Evolutionary conservation across 2,888 invertebrate species (phyloP).

Genomic region (Pomacea canaliculata): DNA sequence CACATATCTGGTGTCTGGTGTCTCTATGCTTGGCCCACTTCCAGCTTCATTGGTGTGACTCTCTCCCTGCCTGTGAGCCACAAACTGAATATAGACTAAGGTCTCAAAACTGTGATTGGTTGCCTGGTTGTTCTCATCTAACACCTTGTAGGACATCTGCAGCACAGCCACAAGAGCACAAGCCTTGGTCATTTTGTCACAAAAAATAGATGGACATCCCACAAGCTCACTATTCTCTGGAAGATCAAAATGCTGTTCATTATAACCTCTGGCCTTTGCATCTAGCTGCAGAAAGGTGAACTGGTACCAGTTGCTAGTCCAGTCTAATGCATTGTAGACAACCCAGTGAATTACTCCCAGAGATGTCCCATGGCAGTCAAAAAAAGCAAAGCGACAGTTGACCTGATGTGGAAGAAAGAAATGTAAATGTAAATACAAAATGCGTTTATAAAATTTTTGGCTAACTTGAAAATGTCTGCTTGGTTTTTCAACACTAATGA

Average conservation of each 20-base stretch:
- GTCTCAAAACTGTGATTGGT: background rate
- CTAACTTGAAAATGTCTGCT: no score
- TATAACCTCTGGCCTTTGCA: constrained; percentile 29
- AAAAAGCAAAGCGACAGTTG: constrained; percentile 44
- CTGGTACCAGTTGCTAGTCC: constrained; percentile 50
- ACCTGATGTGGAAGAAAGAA: background rate
- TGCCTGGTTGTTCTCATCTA: background rate
- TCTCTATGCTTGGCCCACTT: constrained; percentile 10
- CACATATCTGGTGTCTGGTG: constrained; percentile 28
- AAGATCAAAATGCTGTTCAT: constrained; percentile 35
- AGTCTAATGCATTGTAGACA: constrained; percentile 46
- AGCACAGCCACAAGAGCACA: constrained; percentile 44
- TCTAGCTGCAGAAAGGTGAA: constrained; percentile 44
- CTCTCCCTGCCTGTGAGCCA: background rate
- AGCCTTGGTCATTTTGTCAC: constrained; percentile 27
- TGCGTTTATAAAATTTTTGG: no score
- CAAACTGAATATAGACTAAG: background rate
- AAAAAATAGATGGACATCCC: constrained; percentile 39
- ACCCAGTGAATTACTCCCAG: constrained; percentile 48
- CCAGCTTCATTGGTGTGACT: background rate
- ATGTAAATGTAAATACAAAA: no score
- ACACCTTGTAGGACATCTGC: constrained; percentile 38
- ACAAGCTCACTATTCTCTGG: constrained; percentile 50
- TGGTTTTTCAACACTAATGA: no score
- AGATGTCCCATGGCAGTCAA: constrained; percentile 41